Conservation (phyloP, 2,888 invertebrate genomes). For the Meloe dianella region DNA sequence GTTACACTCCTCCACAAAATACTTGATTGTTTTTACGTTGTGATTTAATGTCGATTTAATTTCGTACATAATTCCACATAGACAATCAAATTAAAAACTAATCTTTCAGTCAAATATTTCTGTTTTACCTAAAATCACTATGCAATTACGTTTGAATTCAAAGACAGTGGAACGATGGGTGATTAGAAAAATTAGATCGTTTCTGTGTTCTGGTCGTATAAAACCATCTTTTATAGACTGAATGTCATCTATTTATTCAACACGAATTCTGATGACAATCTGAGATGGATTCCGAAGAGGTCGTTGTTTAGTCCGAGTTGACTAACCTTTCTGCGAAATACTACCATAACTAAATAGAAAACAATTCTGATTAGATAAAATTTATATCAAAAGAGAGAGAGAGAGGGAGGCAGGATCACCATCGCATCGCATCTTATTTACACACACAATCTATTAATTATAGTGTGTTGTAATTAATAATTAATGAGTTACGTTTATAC, state of each 20-base stretch:
- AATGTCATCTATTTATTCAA: conserved; percentile 46
- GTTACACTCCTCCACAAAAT: conserved; percentile 30
- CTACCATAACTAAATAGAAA: conserved; percentile 8
- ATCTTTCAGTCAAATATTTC: neutral
- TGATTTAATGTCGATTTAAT: neutral
- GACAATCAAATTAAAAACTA: neutral
- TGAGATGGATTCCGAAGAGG: conserved; percentile 45
- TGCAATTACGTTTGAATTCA: too few relatives aligned
- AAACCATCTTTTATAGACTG: conserved; percentile 34
- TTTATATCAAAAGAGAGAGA: neutral
- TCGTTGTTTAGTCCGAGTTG: conserved; percentile 35
- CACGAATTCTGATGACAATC: conserved; percentile 47
- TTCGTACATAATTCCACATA: neutral
- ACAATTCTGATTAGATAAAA: conserved; percentile 12
- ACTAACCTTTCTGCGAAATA: conserved; percentile 28
- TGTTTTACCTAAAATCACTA: too few relatives aligned
- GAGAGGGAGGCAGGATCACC: neutral
- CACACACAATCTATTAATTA: conserved; percentile 3
- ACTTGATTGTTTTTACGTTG: neutral
- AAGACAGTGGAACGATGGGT: too few relatives aligned
- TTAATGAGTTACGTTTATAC: conserved; percentile 22
- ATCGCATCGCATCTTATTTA: neutral
- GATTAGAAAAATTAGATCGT: neutral
- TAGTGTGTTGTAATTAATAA: conserved; percentile 26
- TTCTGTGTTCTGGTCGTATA: conserved; percentile 13